These are phyloP conservation scores for Alcedo quadribrachys DNA, from an alignment of 2,797 vertebrate species.

Conservation along the genomic window DNA sequence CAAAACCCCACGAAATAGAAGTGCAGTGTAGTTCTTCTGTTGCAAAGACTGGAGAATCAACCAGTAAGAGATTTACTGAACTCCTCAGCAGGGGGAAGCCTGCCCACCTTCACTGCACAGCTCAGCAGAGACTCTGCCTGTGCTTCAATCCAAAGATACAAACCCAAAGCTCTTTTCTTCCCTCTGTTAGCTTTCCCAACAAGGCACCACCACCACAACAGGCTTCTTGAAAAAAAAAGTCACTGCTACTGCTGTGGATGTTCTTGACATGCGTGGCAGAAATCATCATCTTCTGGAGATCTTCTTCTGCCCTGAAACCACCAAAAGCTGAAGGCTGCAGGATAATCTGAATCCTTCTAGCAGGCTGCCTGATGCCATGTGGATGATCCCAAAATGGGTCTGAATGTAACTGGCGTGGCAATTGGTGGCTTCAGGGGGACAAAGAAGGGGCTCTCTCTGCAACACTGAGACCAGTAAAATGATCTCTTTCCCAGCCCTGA, in stretches of 20 bases:
- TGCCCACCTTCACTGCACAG: constrained; percentile 28
- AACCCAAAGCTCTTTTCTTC: neutral
- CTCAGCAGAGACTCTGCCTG: constrained; percentile 36
- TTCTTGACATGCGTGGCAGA: constrained; percentile 24
- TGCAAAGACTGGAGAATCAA: neutral
- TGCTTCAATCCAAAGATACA: neutral
- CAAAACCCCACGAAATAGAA: too few relatives aligned
- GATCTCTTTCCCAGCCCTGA: constrained; percentile 42
- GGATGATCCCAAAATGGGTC: neutral
- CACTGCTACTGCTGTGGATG: neutral
- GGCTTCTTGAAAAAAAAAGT: neutral
- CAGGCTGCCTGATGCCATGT: neutral
- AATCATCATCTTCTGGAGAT: neutral
- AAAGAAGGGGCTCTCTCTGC: constrained; percentile 42
- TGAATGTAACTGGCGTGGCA: neutral
- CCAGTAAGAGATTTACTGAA: constrained; percentile 21
- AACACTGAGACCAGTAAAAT: constrained; percentile 13
- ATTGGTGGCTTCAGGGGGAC: constrained; percentile 26
- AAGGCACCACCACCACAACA: neutral
- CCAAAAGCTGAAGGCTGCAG: neutral
- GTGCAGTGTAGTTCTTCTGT: neutral
- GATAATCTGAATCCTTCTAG: neutral
- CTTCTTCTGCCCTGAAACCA: neutral
- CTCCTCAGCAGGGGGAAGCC: neutral
- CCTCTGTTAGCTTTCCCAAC: constrained; percentile 1